Evolutionary conservation across 1,140 invertebrate species (phyloP).

Genomic region (Listronotus oregonensis): DNA sequence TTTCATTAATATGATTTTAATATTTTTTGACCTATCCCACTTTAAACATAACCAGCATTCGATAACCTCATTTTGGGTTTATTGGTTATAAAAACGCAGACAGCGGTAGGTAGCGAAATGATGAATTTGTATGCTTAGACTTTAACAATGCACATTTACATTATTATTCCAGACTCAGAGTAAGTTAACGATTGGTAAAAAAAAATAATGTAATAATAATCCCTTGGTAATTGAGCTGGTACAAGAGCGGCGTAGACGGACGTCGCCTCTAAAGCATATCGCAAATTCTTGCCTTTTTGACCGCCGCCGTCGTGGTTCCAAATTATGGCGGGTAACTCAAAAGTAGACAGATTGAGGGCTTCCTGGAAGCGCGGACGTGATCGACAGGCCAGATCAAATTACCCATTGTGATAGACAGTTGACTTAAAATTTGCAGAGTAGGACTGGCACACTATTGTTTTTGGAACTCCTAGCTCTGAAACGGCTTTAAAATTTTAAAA

Average conservation of each 20-base stretch:
- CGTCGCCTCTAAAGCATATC: slow-evolving; percentile 36
- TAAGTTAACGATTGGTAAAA: slow-evolving; percentile 11
- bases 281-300: slow-evolving; percentile 37
- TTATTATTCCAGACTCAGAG: slow-evolving; percentile 18
- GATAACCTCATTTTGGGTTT: no score
- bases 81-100: no score
- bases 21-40: no score
- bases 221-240: slow-evolving; percentile 29
- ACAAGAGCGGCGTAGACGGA: slow-evolving; percentile 14
- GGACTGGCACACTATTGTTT: background rate
- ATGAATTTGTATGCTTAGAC: slow-evolving; percentile 7
- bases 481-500: no score
- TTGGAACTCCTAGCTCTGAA: no score
- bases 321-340: slow-evolving; percentile 39
- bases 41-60: no score
- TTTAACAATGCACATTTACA: slow-evolving; percentile 2
- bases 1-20: no score
- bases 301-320: slow-evolving; percentile 34
- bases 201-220: slow-evolving; percentile 38
- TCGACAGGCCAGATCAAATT: slow-evolving; percentile 49
- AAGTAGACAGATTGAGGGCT: slow-evolving; percentile 44
- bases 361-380: slow-evolving; percentile 45
- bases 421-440: slow-evolving; percentile 31
- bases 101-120: slow-evolving; percentile 3
- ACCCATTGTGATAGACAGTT: slow-evolving; percentile 45